Conservation (phyloP, 2,113 vertebrate species). For the Serinus canaria region DNA sequence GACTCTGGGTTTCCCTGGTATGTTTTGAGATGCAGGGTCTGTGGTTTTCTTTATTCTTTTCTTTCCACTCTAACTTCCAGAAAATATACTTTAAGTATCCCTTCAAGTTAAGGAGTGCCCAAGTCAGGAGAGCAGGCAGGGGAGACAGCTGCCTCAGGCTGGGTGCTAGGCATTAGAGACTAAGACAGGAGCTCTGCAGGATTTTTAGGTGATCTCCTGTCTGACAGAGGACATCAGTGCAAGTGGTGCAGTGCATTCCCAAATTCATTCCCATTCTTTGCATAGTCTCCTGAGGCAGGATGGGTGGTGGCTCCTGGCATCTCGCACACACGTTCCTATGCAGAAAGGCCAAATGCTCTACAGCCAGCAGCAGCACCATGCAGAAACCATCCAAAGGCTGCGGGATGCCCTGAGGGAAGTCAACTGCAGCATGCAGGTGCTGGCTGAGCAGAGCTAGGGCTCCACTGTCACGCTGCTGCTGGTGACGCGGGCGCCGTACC, state of each 20-base stretch:
- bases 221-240: not conserved
- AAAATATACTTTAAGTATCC: not conserved
- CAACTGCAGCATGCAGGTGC: not conserved
- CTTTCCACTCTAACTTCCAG: not conserved
- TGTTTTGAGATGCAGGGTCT: not conserved
- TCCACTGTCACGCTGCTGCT: constrained; percentile 84
- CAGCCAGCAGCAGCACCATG: constrained; percentile 35
- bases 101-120: not conserved
- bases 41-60: not conserved
- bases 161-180: not conserved
- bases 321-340: accelerated
- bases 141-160: not conserved
- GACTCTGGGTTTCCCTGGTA: not conserved
- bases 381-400: not conserved
- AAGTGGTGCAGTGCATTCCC: not conserved
- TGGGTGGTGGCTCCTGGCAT: not conserved
- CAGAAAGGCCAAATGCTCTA: not conserved
- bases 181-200: not conserved
- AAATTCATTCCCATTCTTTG: not conserved
- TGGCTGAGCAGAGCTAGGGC: constrained; percentile 23
- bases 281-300: not conserved
- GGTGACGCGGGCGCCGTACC: constrained; percentile 90
- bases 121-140: not conserved
- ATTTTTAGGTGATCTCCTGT: not conserved
- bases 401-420: not conserved